phyloP scores from a whole-genome alignment of 2,797 vertebrate species.

The Champsocephalus gunnari region DNA sequence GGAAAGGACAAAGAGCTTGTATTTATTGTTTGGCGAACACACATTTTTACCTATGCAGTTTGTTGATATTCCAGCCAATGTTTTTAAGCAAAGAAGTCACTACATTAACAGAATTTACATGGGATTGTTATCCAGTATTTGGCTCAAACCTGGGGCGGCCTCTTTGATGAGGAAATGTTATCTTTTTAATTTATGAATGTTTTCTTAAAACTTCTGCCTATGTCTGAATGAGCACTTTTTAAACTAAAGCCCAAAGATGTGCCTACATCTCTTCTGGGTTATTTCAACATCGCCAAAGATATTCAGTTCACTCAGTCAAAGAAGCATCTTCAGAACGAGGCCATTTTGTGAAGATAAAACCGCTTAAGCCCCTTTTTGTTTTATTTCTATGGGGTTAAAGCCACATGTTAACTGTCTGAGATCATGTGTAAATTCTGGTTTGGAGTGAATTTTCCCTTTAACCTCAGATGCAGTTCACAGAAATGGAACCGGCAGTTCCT shows the following conservation, averaged over 20 bases:
- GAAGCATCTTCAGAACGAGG: slow-evolving; percentile 22
- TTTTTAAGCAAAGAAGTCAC: slow-evolving; percentile 36
- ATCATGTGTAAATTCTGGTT: slow-evolving; percentile 40
- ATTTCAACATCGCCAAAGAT: slow-evolving; percentile 16
- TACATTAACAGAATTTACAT: slow-evolving; percentile 21
- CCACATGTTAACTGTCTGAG: slow-evolving; percentile 12
- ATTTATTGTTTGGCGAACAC: slow-evolving; percentile 35
- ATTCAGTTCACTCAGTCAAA: slow-evolving; percentile 27
- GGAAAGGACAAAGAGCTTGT: slow-evolving; percentile 30
- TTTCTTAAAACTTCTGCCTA: slow-evolving; percentile 34
- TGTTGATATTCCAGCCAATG: slow-evolving; percentile 48
- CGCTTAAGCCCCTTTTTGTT: slow-evolving; percentile 24
- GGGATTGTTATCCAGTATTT: slow-evolving; percentile 5
- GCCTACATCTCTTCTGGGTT: slow-evolving; percentile 25
- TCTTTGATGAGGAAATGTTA: slow-evolving; percentile 29
- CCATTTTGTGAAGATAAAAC: slow-evolving; percentile 13
- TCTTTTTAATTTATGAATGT: slow-evolving; percentile 40
- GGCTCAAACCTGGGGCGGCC: slow-evolving; percentile 29
- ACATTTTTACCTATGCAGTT: slow-evolving; percentile 73
- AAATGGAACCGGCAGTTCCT: slow-evolving; percentile 45
- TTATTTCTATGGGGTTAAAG: not conserved
- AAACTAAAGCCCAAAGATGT: slow-evolving; percentile 30
- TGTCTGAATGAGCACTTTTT: slow-evolving; percentile 32
- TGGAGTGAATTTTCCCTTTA: slow-evolving; percentile 52
- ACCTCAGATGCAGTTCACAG: slow-evolving; percentile 56